Percentiles rank a stretch among this genome's conserved stretches.
Evolutionary conservation across 2,888 invertebrate genomes (phyloP).

Genomic region (Dysmachus trigonus): DNA sequence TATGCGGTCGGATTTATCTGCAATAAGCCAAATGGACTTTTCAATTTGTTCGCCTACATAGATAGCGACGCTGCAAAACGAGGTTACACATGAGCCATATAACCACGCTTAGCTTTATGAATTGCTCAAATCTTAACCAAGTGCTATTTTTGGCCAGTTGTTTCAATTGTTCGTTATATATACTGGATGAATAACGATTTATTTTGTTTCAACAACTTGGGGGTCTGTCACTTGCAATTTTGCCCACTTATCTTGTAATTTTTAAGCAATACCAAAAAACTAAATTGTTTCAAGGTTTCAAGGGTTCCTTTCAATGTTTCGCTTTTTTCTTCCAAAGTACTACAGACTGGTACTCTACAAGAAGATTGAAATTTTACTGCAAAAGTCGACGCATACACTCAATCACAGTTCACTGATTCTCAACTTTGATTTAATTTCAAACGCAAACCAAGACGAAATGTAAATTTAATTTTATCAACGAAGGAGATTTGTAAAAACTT

Average conservation of each 20-base stretch:
- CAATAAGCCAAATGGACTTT: conserved; percentile 23
- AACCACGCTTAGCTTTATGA: conserved; percentile 4
- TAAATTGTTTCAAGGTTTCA: neutral
- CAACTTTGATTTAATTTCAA: neutral
- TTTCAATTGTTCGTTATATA: neutral
- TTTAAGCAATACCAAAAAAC: neutral
- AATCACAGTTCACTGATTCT: neutral
- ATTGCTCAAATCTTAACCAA: neutral
- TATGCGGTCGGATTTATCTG: conserved; percentile 29
- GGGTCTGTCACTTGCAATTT: neutral
- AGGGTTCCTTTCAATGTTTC: neutral
- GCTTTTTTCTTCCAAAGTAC: neutral
- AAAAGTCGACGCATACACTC: neutral
- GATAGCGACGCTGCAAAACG: neutral
- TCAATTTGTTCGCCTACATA: neutral
- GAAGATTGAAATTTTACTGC: neutral
- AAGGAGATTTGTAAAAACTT: conserved; percentile 2
- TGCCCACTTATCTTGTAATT: neutral
- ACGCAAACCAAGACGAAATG: conserved; percentile 7
- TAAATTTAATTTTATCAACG: neutral
- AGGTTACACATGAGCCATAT: neutral
- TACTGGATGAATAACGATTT: neutral
- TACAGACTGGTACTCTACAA: neutral
- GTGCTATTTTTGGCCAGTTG: neutral
- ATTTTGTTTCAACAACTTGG: neutral